Evolutionary conservation across 2,797 vertebrate genomes (phyloP).

Genomic region (Melanotaenia parkinsoni): DNA sequence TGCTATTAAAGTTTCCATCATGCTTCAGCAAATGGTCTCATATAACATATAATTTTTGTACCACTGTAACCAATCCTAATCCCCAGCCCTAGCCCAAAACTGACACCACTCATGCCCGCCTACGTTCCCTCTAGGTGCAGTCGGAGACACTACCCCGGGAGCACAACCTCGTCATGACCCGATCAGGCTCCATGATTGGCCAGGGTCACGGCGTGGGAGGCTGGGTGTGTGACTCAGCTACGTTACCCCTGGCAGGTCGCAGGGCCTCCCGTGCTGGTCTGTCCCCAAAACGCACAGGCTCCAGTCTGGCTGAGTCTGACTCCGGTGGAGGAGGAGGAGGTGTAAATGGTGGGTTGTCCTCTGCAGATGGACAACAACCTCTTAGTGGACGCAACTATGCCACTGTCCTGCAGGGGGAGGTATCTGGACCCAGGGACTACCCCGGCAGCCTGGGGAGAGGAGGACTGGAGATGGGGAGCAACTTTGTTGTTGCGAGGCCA

Average conservation of each 20-base stretch:
- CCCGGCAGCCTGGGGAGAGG: conserved; percentile 77
- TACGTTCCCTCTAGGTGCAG: conserved; percentile 83
- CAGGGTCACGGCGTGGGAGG: conserved; percentile 71
- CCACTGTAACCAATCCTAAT: conserved; percentile 46
- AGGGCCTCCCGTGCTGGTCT: conserved; percentile 83
- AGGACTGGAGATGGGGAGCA: conserved; percentile 83
- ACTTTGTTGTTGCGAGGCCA: conserved; percentile 79
- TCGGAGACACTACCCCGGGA: conserved; percentile 80
- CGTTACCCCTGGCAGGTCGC: conserved; percentile 85
- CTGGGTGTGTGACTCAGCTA: conserved; percentile 85
- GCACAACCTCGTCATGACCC: conserved; percentile 83
- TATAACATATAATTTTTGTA: conserved; percentile 43
- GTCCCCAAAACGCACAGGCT: conserved; percentile 83
- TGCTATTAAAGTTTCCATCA: conserved; percentile 22
- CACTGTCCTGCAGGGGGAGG: conserved; percentile 75
- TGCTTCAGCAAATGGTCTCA: conserved; percentile 23
- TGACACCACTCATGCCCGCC: conserved; percentile 76
- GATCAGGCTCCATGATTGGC: conserved; percentile 78
- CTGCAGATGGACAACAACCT: conserved; percentile 67
- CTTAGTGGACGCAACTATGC: conserved; percentile 67
- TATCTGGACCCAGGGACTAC: conserved; percentile 78
- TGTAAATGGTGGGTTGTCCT: conserved; percentile 39
- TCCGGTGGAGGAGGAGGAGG: conserved; percentile 46
- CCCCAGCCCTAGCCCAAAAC: conserved; percentile 61
- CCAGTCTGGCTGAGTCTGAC: conserved; percentile 78